phyloP scores from a whole-genome alignment of 2,888 invertebrate genomes.

The Amiota minor region DNA sequence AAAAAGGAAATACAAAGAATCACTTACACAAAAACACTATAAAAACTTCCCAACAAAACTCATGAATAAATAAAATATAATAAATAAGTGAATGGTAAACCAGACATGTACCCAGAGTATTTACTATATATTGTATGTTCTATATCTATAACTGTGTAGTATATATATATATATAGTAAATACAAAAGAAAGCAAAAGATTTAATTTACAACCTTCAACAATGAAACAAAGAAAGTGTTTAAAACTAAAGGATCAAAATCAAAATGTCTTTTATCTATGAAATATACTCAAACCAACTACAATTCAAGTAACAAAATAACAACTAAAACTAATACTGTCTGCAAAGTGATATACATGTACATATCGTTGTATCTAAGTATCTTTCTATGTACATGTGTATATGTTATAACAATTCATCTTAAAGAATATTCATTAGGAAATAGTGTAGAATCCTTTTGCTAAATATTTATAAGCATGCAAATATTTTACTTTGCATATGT shows the following conservation, averaged over 20 bases:
- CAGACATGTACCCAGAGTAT: too few species aligned
- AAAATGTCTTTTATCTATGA: conserved; percentile 9
- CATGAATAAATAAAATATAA: too few species aligned
- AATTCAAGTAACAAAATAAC: not conserved
- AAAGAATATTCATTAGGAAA: conserved; percentile 66
- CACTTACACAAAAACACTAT: conserved; percentile 34
- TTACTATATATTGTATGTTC: too few species aligned
- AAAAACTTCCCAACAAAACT: not conserved
- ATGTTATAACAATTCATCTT: conserved; percentile 57
- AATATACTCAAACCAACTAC: not conserved
- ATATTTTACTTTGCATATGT: conserved; percentile 72
- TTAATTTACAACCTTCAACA: conserved; percentile 51
- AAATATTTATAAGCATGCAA: conserved; percentile 72
- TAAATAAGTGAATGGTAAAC: too few species aligned
- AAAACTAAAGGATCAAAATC: not conserved
- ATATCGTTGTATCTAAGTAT: not conserved
- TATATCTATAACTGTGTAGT: too few species aligned
- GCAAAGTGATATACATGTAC: conserved; percentile 10
- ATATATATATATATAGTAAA: not conserved
- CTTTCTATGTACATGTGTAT: conserved; percentile 36
- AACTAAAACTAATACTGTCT: conserved; percentile 13
- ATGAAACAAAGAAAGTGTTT: conserved; percentile 11
- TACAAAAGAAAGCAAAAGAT: conserved; percentile 43
- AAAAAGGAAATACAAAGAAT: too few species aligned
- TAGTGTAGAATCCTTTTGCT: conserved; percentile 39